These are phyloP conservation scores for Chydorus sphaericus DNA, from an alignment of 2,888 invertebrate species.

Conservation along the genomic window DNA sequence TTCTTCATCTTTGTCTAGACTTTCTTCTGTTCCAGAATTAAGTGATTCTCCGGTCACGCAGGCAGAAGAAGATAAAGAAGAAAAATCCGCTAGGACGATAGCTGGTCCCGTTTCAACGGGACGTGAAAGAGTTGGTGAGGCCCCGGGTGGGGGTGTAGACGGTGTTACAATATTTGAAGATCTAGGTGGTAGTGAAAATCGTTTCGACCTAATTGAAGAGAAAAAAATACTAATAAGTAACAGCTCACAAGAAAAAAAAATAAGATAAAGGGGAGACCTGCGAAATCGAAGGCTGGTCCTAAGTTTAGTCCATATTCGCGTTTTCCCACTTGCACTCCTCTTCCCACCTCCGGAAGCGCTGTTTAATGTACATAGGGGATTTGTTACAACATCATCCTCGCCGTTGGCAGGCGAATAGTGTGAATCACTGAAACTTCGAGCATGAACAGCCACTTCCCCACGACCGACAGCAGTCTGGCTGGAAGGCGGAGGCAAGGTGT, in stretches of 20 bases:
- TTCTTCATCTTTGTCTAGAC: conserved; percentile 7
- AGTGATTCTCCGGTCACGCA: too few species aligned
- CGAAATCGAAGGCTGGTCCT: conserved; percentile 16
- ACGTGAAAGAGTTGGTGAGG: background rate
- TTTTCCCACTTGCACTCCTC: background rate
- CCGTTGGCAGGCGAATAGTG: background rate
- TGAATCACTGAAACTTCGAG: conserved; percentile 13
- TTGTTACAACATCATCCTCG: background rate
- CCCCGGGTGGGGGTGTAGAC: background rate
- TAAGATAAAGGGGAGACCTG: too few species aligned
- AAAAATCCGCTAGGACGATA: background rate
- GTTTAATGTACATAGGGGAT: background rate
- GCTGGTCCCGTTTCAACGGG: background rate
- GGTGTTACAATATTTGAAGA: background rate
- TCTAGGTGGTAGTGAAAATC: background rate
- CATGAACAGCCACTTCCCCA: background rate
- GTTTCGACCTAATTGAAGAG: too few species aligned
- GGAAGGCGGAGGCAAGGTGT: conserved; percentile 7
- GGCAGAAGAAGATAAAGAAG: conserved; percentile 6
- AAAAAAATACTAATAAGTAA: too few species aligned
- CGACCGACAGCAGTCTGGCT: background rate
- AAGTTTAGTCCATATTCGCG: conserved; percentile 12
- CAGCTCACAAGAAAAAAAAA: too few species aligned
- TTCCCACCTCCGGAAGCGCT: background rate
- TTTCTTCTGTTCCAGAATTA: too few species aligned